These are phyloP conservation scores for Pterobdella sp. DNA, from an alignment of 2,888 invertebrate species.

Conservation along the genomic window DNA sequence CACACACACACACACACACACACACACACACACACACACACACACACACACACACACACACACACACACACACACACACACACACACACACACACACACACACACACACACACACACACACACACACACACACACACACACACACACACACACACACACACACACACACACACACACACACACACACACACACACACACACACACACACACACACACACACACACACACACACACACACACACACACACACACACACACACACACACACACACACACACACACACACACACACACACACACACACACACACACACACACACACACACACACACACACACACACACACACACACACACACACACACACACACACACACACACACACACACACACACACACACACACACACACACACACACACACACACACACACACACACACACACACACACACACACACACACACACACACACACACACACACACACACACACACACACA, in stretches of 20 bases:
- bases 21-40: constrained; percentile 20
- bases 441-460: constrained; percentile 19
- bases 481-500: constrained; percentile 25
- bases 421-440: constrained; percentile 25
- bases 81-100: constrained; percentile 21
- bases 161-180: constrained; percentile 16
- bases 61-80: constrained; percentile 24
- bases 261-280: constrained; percentile 11
- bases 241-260: constrained; percentile 14
- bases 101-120: constrained; percentile 20
- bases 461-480: constrained; percentile 25
- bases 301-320: constrained; percentile 16
- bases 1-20: neutral
- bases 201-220: constrained; percentile 14
- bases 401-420: constrained; percentile 26
- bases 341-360: constrained; percentile 9
- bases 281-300: constrained; percentile 12
- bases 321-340: constrained; percentile 16
- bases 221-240: constrained; percentile 16
- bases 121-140: constrained; percentile 15
- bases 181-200: constrained; percentile 14
- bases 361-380: constrained; percentile 20
- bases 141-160: constrained; percentile 16
- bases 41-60: constrained; percentile 25
- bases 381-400: constrained; percentile 24